Conservation (phyloP, 2,888 invertebrate species). For the Thecocarcelia acutangulata region DNA sequence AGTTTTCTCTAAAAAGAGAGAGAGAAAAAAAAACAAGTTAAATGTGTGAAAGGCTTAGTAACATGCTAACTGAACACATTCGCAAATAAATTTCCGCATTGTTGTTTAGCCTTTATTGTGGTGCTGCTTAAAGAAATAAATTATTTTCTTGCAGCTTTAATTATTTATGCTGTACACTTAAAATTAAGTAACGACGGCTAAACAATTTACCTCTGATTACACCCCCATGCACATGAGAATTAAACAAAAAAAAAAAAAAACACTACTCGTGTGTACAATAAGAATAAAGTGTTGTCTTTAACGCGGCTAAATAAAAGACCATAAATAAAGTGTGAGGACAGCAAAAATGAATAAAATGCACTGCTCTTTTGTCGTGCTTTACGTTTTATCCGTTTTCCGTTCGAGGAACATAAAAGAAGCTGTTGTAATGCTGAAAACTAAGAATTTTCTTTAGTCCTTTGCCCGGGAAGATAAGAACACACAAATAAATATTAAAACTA, state of each 20-base stretch:
- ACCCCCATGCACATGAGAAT: neutral
- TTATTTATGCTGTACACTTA: constrained; percentile 18
- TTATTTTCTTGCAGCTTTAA: constrained; percentile 47
- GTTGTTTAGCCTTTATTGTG: constrained; percentile 38
- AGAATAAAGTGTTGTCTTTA: constrained; percentile 34
- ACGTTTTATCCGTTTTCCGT: neutral
- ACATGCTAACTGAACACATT: constrained; percentile 21
- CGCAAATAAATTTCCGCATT: constrained; percentile 34
- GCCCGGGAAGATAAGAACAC: constrained; percentile 6
- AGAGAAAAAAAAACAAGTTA: neutral
- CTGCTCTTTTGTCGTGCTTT: constrained; percentile 4
- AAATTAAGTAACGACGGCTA: constrained; percentile 23
- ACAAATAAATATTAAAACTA: constrained; percentile 26
- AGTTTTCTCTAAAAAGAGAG: neutral
- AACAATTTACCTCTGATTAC: constrained; percentile 1
- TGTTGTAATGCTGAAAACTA: constrained; percentile 4
- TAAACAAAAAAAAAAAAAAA: neutral
- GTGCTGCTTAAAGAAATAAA: constrained; percentile 3
- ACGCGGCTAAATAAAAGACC: constrained; percentile 27
- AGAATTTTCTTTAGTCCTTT: neutral
- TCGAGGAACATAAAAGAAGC: constrained; percentile 19
- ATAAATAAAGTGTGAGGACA: constrained; percentile 57
- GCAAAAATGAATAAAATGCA: constrained; percentile 11
- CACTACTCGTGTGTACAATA: no score
- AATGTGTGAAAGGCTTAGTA: constrained; percentile 34